Percentiles rank a stretch among this genome's conserved stretches.
These are phyloP conservation scores for Lepidurus packardi DNA, from an alignment of 1,140 invertebrate genomes.

Conservation along the genomic window DNA sequence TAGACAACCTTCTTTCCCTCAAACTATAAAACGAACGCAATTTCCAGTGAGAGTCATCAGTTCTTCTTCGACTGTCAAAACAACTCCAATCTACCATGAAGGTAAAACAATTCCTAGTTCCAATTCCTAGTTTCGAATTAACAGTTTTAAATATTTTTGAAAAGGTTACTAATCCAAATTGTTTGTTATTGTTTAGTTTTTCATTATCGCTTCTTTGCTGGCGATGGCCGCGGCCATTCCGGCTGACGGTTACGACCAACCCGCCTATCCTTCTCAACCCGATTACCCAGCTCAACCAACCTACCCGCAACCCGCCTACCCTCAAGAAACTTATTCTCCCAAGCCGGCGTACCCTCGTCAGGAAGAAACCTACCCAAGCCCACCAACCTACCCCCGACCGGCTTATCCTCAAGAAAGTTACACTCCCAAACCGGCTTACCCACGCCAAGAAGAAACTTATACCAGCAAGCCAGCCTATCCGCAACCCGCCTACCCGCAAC, in stretches of 20 bases:
- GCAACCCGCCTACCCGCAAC: neutral
- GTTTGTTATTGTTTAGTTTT: neutral
- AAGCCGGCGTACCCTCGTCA: neutral
- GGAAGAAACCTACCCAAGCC: neutral
- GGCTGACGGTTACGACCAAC: neutral
- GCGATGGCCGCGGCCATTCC: neutral
- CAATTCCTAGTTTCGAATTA: neutral
- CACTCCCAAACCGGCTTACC: neutral
- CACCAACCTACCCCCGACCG: neutral
- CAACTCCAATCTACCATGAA: conserved; percentile 9
- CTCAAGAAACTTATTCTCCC: neutral
- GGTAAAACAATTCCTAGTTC: neutral
- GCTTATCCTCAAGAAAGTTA: neutral
- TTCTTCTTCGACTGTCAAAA: neutral
- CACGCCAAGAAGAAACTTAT: neutral
- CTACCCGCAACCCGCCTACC: conserved; percentile 17
- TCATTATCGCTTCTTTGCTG: conserved; percentile 1
- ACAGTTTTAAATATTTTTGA: neutral
- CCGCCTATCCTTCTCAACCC: neutral
- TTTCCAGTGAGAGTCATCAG: neutral
- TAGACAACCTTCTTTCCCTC: neutral
- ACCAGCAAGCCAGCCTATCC: neutral
- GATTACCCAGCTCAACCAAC: neutral
- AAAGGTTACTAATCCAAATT: neutral
- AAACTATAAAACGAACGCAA: neutral